phyloP scores from a whole-genome alignment of 2,113 vertebrate genomes.

The Colinus virginianus region DNA sequence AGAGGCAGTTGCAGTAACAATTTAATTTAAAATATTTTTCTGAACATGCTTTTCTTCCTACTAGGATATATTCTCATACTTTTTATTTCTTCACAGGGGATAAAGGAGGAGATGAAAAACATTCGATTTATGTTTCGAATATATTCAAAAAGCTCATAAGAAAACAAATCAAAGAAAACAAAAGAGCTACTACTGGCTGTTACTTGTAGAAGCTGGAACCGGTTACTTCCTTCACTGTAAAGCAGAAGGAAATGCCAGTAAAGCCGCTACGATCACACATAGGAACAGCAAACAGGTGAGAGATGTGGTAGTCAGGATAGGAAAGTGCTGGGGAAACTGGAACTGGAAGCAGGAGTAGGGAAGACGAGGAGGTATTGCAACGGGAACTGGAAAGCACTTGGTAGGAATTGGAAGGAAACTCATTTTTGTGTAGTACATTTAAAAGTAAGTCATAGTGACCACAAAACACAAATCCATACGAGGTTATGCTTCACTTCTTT shows the following conservation, averaged over 20 bases:
- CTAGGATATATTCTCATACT: background rate
- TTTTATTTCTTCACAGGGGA: background rate
- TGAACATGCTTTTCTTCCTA: background rate
- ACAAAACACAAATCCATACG: background rate
- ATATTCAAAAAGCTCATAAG: background rate
- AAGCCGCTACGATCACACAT: background rate
- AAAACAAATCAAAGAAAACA: background rate
- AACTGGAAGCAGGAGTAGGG: background rate
- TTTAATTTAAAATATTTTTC: background rate
- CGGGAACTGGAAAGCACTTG: background rate
- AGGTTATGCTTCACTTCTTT: background rate
- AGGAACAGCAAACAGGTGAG: background rate
- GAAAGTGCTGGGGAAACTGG: background rate
- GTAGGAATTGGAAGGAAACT: background rate
- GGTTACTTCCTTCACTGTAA: background rate
- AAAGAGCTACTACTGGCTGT: background rate
- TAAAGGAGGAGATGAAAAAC: background rate
- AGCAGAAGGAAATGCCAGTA: background rate
- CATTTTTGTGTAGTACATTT: background rate
- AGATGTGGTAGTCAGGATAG: background rate
- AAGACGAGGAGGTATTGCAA: background rate
- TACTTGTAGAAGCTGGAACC: background rate
- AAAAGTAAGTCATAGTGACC: background rate
- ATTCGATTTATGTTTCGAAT: background rate
- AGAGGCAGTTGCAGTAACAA: background rate